phyloP scores from a whole-genome alignment of 2,888 invertebrate genomes.

The Lymantria dispar region DNA sequence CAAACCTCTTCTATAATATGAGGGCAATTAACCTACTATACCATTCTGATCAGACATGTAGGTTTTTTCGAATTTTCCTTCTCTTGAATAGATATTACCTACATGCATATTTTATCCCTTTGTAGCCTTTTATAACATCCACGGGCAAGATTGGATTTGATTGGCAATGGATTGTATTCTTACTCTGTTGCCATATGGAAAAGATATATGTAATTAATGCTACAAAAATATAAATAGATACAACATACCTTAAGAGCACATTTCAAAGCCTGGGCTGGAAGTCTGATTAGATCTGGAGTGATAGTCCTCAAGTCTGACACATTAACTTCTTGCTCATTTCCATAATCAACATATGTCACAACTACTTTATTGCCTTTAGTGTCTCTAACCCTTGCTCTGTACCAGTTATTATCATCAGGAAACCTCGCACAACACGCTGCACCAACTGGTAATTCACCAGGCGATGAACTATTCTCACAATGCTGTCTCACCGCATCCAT shows the following conservation, averaged over 20 bases:
- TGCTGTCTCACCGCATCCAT: constrained; percentile 86
- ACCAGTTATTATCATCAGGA: constrained; percentile 92
- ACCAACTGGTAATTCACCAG: constrained; percentile 79
- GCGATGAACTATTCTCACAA: constrained; percentile 76
- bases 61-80: too few relatives aligned
- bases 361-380: constrained; percentile 82
- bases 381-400: constrained; percentile 90
- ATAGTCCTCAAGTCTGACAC: constrained; percentile 84
- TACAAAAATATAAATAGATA: neutral
- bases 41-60: too few relatives aligned
- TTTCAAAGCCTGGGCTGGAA: constrained; percentile 89
- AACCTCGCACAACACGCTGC: constrained; percentile 91
- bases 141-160: too few relatives aligned
- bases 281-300: constrained; percentile 83
- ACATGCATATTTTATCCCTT: too few relatives aligned
- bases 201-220: too few relatives aligned
- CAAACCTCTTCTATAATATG: too few relatives aligned
- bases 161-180: too few relatives aligned
- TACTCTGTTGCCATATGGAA: too few relatives aligned
- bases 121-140: too few relatives aligned
- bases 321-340: constrained; percentile 92
- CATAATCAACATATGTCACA: constrained; percentile 96
- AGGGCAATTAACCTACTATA: too few relatives aligned
- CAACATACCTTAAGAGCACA: constrained; percentile 85
- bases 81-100: too few relatives aligned